Percentiles rank a stretch among this genome's conserved stretches.
phyloP scores from a whole-genome alignment of 2,113 vertebrate species.

The Albula goreensis region DNA sequence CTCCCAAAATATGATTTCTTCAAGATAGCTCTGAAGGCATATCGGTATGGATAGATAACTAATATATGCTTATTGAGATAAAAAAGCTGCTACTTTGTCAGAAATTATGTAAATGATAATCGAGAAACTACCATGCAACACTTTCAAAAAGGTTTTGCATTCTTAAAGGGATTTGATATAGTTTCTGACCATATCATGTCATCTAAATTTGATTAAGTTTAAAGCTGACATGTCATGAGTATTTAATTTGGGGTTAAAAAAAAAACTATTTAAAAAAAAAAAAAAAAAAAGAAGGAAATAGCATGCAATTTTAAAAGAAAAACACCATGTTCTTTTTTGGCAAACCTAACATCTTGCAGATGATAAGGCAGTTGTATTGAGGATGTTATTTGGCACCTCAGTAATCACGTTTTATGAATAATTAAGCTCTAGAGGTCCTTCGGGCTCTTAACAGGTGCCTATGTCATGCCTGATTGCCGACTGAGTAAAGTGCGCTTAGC shows the following conservation, averaged over 20 bases:
- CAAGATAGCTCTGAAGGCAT: neutral
- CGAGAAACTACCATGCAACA: neutral
- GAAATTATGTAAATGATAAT: neutral
- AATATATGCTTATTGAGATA: neutral
- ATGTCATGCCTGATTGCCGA: conserved; percentile 48
- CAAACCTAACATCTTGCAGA: conserved; percentile 1
- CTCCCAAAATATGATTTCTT: neutral
- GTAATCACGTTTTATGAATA: conserved; percentile 56
- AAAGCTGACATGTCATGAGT: neutral
- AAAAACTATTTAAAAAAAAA: conserved; percentile 4
- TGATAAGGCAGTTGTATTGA: conserved; percentile 37
- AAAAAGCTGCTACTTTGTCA: neutral
- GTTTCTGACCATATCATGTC: neutral
- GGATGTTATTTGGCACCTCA: conserved; percentile 50
- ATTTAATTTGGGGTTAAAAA: neutral
- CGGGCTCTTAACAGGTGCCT: conserved; percentile 49
- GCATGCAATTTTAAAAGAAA: neutral
- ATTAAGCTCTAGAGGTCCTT: conserved; percentile 49
- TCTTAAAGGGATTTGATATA: neutral
- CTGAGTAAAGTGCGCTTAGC: conserved; percentile 37
- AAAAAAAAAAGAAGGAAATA: conserved; percentile 10
- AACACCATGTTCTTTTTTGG: too few relatives aligned
- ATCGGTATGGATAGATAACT: neutral
- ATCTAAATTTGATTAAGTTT: neutral
- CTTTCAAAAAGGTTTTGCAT: neutral